Conservation (phyloP, 2,797 vertebrate genomes). For the Gobio occitaniae region DNA sequence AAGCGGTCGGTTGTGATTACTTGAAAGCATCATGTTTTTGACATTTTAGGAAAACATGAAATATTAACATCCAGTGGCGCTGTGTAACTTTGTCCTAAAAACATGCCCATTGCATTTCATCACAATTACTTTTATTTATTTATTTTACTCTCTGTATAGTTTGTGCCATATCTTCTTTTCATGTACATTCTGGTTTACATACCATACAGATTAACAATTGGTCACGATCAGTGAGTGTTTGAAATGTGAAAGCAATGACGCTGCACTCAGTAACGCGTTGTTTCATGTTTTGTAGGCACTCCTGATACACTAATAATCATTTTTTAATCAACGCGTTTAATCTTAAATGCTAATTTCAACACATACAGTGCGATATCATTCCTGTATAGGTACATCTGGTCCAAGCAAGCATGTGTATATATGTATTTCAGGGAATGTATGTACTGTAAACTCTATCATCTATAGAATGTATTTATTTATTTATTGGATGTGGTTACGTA, state of each 20-base stretch:
- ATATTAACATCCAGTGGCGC: constrained; percentile 7
- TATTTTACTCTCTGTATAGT: neutral
- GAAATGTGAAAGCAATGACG: constrained; percentile 10
- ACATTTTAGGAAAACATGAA: constrained; percentile 13
- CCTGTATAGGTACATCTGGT: constrained; percentile 58
- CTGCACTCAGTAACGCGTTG: constrained; percentile 7
- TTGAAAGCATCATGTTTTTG: constrained; percentile 54
- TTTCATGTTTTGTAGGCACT: neutral
- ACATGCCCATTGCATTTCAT: constrained; percentile 1
- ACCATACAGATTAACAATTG: neutral
- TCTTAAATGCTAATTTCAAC: neutral
- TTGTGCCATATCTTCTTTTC: constrained; percentile 46
- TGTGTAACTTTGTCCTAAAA: neutral
- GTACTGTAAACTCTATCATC: constrained; percentile 82
- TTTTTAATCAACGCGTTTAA: neutral
- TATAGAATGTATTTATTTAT: constrained; percentile 82
- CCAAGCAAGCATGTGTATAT: constrained; percentile 80
- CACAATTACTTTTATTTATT: neutral
- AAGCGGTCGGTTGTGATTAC: constrained; percentile 44
- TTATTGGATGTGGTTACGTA: constrained; percentile 72
- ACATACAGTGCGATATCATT: constrained; percentile 29
- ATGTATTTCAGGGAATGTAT: constrained; percentile 83
- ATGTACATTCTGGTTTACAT: constrained; percentile 1
- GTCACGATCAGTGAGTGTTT: neutral
- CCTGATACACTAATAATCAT: constrained; percentile 1